phyloP scores from a whole-genome alignment of 2,797 vertebrate species.

The Rhynchonycteris naso region DNA sequence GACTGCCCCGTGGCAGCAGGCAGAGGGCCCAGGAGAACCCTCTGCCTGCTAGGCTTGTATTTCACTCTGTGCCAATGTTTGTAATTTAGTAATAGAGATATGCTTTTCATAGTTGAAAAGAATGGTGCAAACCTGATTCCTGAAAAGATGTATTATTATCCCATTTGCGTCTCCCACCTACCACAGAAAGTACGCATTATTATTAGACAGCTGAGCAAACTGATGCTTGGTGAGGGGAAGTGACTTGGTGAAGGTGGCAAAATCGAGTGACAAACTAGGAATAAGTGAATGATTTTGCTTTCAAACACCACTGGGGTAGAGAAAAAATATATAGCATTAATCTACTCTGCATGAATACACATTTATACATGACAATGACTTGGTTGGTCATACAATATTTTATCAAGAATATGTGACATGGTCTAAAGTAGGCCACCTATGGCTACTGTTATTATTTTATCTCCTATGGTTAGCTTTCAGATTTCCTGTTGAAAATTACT shows the following conservation, averaged over 20 bases:
- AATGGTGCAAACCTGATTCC: not conserved
- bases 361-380: not conserved
- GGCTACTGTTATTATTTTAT: not conserved
- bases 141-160: not conserved
- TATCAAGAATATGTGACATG: not conserved
- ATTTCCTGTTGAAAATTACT: not conserved
- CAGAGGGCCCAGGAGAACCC: not conserved
- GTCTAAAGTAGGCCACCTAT: not conserved
- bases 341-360: not conserved
- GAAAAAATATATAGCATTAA: not conserved
- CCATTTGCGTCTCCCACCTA: not conserved
- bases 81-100: conserved; percentile 8
- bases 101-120: not conserved
- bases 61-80: not conserved
- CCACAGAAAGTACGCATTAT: not conserved
- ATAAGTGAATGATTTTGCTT: not conserved
- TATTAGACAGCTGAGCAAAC: not conserved
- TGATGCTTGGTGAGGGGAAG: not conserved
- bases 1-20: not conserved
- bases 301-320: not conserved
- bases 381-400: not conserved
- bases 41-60: not conserved
- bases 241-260: not conserved
- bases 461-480: not conserved
- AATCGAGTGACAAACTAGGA: not conserved